phyloP scores from a whole-genome alignment of 2,797 vertebrate species.

The Moxostoma hubbsi region DNA sequence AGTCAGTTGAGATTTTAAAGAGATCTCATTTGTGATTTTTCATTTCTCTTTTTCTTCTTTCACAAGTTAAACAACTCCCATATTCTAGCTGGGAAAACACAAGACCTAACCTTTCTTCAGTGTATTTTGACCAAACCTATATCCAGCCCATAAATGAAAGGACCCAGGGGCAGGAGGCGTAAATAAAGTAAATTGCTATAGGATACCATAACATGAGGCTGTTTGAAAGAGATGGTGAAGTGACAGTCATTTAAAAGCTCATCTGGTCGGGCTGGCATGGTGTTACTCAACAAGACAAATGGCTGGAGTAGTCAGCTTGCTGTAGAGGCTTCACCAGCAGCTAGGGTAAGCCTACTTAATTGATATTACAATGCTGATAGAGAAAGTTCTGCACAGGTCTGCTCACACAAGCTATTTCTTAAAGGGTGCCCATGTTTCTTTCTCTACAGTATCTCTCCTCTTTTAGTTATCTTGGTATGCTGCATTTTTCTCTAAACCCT shows the following conservation, averaged over 20 bases:
- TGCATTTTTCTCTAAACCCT: conserved; percentile 42
- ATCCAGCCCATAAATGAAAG: conserved; percentile 61
- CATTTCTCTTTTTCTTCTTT: neutral
- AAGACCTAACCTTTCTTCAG: conserved; percentile 63
- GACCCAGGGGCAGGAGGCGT: conserved; percentile 50
- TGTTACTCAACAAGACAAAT: conserved; percentile 68
- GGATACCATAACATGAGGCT: conserved; percentile 64
- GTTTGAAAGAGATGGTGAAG: conserved; percentile 65
- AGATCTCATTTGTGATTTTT: conserved; percentile 6
- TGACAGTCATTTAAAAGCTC: conserved; percentile 74
- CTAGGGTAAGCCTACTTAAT: conserved; percentile 55
- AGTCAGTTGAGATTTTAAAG: neutral
- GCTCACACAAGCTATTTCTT: conserved; percentile 45
- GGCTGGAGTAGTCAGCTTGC: conserved; percentile 56
- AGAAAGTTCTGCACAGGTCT: conserved; percentile 53
- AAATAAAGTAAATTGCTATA: conserved; percentile 62
- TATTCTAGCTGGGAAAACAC: conserved; percentile 59
- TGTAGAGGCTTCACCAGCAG: conserved; percentile 58
- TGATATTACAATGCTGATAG: conserved; percentile 64
- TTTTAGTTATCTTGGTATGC: conserved; percentile 34
- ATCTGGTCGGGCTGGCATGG: conserved; percentile 64
- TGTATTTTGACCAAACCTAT: conserved; percentile 70
- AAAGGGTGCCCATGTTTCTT: conserved; percentile 42
- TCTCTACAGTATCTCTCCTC: conserved; percentile 16
- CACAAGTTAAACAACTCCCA: conserved; percentile 18